These are phyloP conservation scores for Callipepla squamata DNA, from an alignment of 2,113 vertebrate species.

Conservation along the genomic window DNA sequence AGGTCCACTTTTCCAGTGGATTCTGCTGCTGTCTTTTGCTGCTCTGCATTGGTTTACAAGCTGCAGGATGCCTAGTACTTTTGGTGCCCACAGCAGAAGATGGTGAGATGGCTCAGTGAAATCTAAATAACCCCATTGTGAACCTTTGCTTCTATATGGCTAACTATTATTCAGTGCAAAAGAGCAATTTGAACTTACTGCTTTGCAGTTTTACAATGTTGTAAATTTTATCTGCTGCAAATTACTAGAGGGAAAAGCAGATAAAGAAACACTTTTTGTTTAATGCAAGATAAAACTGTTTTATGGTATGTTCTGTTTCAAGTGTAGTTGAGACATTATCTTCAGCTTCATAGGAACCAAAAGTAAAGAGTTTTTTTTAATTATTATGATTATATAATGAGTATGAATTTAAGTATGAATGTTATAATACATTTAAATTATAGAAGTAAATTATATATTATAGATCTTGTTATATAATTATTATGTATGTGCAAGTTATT, in stretches of 20 bases:
- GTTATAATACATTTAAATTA: no score
- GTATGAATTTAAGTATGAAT: no score
- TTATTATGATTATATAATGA: no score
- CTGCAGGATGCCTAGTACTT: no score
- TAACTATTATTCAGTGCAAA: not conserved
- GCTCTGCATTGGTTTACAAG: no score
- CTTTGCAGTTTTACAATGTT: not conserved
- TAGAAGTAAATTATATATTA: no score
- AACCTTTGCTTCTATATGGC: not conserved
- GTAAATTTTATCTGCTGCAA: not conserved
- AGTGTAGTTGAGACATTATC: not conserved
- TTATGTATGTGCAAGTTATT: not conserved
- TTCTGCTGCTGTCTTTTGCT: no score
- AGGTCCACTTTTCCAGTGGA: no score
- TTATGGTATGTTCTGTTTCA: not conserved
- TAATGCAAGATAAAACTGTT: not conserved
- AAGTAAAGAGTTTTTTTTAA: not conserved
- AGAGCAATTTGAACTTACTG: not conserved
- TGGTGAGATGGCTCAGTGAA: not conserved
- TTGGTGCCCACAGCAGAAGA: no score
- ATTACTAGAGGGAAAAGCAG: not conserved
- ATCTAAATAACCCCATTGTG: not conserved
- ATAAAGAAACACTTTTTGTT: not conserved
- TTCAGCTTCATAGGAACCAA: not conserved
- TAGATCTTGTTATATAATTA: not conserved